Evolutionary conservation across 1,140 invertebrate species (phyloP).

Genomic region (Drosophila trapezifrons): DNA sequence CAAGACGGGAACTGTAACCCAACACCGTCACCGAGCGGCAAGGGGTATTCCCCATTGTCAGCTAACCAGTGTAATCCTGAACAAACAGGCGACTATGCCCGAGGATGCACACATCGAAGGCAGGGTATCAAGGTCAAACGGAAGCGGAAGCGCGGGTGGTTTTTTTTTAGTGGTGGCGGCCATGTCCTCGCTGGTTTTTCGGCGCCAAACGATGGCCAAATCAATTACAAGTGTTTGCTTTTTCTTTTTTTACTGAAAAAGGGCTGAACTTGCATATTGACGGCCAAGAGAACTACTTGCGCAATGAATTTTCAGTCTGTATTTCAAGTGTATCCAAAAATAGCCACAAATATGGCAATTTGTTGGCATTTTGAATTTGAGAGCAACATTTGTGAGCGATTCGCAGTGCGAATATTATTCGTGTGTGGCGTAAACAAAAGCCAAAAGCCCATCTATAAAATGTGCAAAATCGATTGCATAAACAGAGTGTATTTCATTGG

Average conservation of each 20-base stretch:
- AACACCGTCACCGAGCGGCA: too few species aligned
- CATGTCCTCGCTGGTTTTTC: constrained; percentile 18
- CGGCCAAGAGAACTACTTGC: constrained; percentile 17
- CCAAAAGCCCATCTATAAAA: constrained; percentile 43
- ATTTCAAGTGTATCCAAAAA: constrained; percentile 25
- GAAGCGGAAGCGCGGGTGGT: constrained; percentile 7
- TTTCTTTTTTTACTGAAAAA: constrained; percentile 5
- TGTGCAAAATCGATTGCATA: constrained; percentile 72
- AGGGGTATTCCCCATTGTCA: background rate
- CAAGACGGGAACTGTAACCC: constrained; percentile 4
- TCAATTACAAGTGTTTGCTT: constrained; percentile 17
- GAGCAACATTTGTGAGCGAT: background rate
- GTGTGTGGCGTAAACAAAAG: constrained; percentile 30
- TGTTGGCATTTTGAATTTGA: constrained; percentile 31
- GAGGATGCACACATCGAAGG: constrained; percentile 5
- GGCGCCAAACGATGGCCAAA: constrained; percentile 31
- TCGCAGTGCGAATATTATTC: constrained; percentile 24
- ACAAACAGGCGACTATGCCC: constrained; percentile 5
- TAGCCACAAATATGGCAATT: constrained; percentile 41
- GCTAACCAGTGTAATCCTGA: constrained; percentile 7
- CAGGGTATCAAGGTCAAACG: constrained; percentile 31
- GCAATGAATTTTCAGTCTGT: constrained; percentile 8
- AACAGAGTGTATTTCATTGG: constrained; percentile 62
- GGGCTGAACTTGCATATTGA: constrained; percentile 17
- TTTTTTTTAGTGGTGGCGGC: background rate